Conservation (phyloP, 2,113 vertebrate genomes). For the pig (Sus scrofa) region T2T-Sscrofa CM000812.6:206018501-206019000, state of each 20-base stretch:
- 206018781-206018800: neutral
- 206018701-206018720: neutral
- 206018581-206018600: neutral
- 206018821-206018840: slow-evolving; percentile 16
- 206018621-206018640: neutral
- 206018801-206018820: neutral
- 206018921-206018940: too few species aligned
- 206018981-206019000: too few species aligned
- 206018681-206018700: neutral
- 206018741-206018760: neutral
- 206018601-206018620: neutral
- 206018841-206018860: slow-evolving; percentile 32
- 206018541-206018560: neutral
- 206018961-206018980: too few species aligned
- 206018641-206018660: neutral
- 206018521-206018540: neutral
- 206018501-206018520: neutral
- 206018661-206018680: neutral
- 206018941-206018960: too few species aligned
- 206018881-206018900: slow-evolving; percentile 15
- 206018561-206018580: neutral
- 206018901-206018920: neutral
- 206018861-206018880: slow-evolving; percentile 44
- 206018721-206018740: neutral
- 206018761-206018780: neutral